Evolutionary conservation across 2,888 invertebrate genomes (phyloP), one percentile per base, ranked within the genome.

Genomic region (Cinara cedri): DNA sequence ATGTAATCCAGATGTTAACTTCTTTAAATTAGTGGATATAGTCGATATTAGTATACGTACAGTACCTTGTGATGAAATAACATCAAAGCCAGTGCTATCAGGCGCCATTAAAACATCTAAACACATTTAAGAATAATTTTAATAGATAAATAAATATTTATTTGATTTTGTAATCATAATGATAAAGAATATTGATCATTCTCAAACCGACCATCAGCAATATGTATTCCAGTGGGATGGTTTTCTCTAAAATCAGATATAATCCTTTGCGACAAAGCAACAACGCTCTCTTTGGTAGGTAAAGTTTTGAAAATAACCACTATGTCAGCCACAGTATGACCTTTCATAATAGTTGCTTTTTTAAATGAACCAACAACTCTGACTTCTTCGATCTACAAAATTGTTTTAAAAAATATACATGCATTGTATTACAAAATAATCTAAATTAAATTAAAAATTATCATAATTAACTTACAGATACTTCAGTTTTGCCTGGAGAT

Each of bases 361-460:
- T 98, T 98, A 86, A 96, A 98, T 0, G 98, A 96, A 0, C 98
- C 98, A 10, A 99, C 98, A 87, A 97, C 97, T 1, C 97, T 90
- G 0, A 97, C 96, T 87, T 98, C 98, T 85, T 96, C 95, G 70
- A 96, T 87, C 90, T 94, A 93, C 93, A 94, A n/a, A n/a, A 34
- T 44, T 21, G n/a, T n/a, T n/a, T n/a, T n/a, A n/a, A n/a, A n/a
- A n/a, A n/a, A n/a, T n/a, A 24, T 16, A 49, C 13, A 34, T 34
- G 11, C 8, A 11, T 75, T 14, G 21, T 19, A 14, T 21, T 21
- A 65, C 11, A 49, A 66, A 21, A 51, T 4, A 16, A 14, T 4
- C n/a, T 13, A 0, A n/a, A 24, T 9, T 10, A 55, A 44, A 65
- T 19, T 19, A 14, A 44, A 55, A 24, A 57, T 14, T 68, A 76